Conservation (phyloP, 2,888 invertebrate genomes). For the Venusia cambrica region DNA sequence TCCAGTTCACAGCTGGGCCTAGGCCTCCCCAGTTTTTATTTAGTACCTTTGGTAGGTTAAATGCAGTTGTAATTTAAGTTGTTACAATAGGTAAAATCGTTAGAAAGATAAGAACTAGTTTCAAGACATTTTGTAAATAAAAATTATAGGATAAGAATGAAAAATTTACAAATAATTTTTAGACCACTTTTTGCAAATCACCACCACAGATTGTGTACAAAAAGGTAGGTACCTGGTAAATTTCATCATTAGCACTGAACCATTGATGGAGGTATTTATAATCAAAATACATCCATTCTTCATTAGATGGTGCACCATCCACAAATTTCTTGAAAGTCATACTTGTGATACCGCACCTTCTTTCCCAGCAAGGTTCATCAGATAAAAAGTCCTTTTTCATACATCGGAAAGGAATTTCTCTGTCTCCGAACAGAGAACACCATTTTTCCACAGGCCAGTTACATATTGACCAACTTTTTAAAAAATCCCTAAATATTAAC, state of each 20-base stretch:
- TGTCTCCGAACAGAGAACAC: slow-evolving; percentile 77
- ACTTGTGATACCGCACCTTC: slow-evolving; percentile 79
- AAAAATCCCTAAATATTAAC: slow-evolving; percentile 73
- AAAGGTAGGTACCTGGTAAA: slow-evolving; percentile 78
- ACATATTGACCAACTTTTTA: slow-evolving; percentile 80
- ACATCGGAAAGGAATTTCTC: slow-evolving; percentile 80
- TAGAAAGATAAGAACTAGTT: too few species aligned
- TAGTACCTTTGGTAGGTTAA: too few species aligned
- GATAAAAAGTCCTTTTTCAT: slow-evolving; percentile 56
- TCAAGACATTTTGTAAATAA: too few species aligned
- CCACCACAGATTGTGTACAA: too few species aligned
- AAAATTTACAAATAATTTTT: too few species aligned
- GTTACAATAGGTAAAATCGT: too few species aligned
- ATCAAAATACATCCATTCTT: slow-evolving; percentile 91
- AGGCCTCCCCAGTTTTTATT: too few species aligned
- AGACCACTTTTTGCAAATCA: too few species aligned
- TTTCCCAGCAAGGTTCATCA: slow-evolving; percentile 90
- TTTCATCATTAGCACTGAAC: slow-evolving; percentile 79
- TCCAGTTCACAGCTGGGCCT: too few species aligned
- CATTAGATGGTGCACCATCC: slow-evolving; percentile 45
- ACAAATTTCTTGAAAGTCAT: slow-evolving; percentile 85
- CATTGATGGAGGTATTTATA: slow-evolving; percentile 90
- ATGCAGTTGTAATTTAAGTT: too few species aligned
- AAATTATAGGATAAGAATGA: too few species aligned
- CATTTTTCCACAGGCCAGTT: slow-evolving; percentile 83